phyloP scores from a whole-genome alignment of 2,888 invertebrate species.

The Molorchus minor region DNA sequence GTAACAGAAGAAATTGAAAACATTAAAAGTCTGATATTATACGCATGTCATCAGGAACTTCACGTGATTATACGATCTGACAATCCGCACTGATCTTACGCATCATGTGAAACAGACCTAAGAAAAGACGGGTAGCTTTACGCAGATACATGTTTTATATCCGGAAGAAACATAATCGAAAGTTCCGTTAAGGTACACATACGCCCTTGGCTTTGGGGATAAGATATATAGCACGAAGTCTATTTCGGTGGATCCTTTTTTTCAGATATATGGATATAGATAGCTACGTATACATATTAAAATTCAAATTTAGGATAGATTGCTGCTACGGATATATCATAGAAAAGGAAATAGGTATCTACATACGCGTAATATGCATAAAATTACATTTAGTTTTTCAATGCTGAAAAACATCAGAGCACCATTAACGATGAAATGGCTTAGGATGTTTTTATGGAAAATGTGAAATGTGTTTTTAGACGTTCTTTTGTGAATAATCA shows the following conservation, averaged over 20 bases:
- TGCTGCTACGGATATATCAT: too few relatives aligned
- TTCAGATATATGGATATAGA: slow-evolving; percentile 5
- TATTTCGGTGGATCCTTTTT: slow-evolving; percentile 3
- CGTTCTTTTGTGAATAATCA: too few relatives aligned
- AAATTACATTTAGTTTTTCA: too few relatives aligned
- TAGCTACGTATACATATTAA: slow-evolving; percentile 19
- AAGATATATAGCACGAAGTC: slow-evolving; percentile 11
- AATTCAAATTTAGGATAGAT: slow-evolving; percentile 2
- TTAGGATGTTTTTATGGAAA: too few relatives aligned
- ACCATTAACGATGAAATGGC: too few relatives aligned
- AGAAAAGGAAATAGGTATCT: too few relatives aligned
- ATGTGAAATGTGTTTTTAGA: too few relatives aligned
- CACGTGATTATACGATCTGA: background rate
- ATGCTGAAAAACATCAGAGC: too few relatives aligned
- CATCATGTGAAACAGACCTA: background rate
- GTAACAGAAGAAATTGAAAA: slow-evolving; percentile 60
- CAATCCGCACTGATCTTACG: background rate
- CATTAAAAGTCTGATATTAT: background rate
- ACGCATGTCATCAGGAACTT: background rate
- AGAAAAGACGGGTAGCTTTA: background rate
- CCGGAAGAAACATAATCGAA: slow-evolving; percentile 2
- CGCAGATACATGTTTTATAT: background rate
- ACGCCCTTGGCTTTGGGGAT: slow-evolving; percentile 6
- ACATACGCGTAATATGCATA: too few relatives aligned
- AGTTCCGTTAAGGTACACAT: background rate